phyloP scores from a whole-genome alignment of 2,797 vertebrate genomes.

The Pseudomugil tenellus region DNA sequence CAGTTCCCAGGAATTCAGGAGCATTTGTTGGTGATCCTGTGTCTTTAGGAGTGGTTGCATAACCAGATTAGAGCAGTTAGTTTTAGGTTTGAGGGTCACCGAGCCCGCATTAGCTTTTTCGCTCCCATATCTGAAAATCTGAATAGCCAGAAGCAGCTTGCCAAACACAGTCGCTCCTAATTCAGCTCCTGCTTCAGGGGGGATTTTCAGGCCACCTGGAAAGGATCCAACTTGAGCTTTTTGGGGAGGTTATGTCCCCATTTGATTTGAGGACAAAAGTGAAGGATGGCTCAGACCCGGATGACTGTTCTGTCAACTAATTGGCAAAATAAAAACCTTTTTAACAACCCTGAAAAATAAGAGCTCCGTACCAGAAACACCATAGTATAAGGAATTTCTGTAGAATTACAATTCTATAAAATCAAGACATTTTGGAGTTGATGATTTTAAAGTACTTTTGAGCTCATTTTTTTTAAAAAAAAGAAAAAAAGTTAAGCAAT shows the following conservation, averaged over 20 bases:
- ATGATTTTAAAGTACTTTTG: not conserved
- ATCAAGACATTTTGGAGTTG: not conserved
- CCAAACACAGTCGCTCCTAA: conserved; percentile 48
- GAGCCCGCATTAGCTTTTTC: conserved; percentile 44
- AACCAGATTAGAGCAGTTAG: conserved; percentile 63
- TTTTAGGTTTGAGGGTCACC: conserved; percentile 52
- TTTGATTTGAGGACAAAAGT: not conserved
- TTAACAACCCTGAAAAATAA: not conserved
- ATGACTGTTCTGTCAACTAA: not conserved
- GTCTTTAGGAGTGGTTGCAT: conserved; percentile 42
- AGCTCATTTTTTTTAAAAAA: too few species aligned
- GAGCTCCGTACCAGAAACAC: not conserved
- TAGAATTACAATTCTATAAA: not conserved
- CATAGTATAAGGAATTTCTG: not conserved
- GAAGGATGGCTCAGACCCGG: not conserved
- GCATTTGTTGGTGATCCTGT: conserved; percentile 25
- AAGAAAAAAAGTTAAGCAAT: not conserved
- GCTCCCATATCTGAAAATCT: conserved; percentile 39
- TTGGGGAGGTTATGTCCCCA: not conserved
- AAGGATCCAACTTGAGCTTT: not conserved
- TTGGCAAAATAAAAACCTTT: not conserved
- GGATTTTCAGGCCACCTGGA: conserved; percentile 26
- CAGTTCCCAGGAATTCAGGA: conserved; percentile 31
- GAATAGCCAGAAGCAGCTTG: conserved; percentile 47
- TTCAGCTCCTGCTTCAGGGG: conserved; percentile 30